These are phyloP conservation scores for Sandelia bainsii DNA, from an alignment of 2,797 vertebrate genomes.

Conservation along the genomic window DNA sequence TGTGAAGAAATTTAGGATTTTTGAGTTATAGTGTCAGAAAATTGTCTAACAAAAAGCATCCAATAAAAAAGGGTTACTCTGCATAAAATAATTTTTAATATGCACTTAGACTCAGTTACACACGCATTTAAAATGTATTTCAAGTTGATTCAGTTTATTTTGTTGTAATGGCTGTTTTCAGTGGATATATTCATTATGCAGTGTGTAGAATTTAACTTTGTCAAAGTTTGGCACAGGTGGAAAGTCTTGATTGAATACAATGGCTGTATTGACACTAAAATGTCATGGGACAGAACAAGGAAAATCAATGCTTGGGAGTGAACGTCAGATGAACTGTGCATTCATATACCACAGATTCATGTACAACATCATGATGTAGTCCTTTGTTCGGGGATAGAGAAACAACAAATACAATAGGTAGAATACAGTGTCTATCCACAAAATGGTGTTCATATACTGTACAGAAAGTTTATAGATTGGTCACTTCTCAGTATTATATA, in stretches of 20 bases:
- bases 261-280: constrained; percentile 9
- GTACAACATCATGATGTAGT: constrained; percentile 23
- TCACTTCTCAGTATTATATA: neutral
- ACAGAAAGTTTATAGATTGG: neutral
- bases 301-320: constrained; percentile 7
- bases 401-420: constrained; percentile 7
- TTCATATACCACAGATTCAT: constrained; percentile 2
- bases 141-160: too few relatives aligned
- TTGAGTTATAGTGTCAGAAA: neutral
- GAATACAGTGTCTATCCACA: neutral
- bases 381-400: constrained; percentile 4
- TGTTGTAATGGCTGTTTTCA: neutral
- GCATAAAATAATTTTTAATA: too few relatives aligned
- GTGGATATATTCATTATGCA: neutral
- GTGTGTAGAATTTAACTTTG: too few relatives aligned
- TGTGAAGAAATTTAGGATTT: neutral
- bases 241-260: neutral
- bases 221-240: too few relatives aligned
- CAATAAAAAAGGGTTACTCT: neutral
- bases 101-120: too few relatives aligned
- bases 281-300: neutral
- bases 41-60: neutral
- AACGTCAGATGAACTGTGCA: constrained; percentile 13
- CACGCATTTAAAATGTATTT: too few relatives aligned
- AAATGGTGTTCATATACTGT: neutral